Percentiles rank a stretch among this genome's conserved stretches.
phyloP scores from a whole-genome alignment of 2,113 vertebrate genomes.

The Herpetotheres cachinnans region DNA sequence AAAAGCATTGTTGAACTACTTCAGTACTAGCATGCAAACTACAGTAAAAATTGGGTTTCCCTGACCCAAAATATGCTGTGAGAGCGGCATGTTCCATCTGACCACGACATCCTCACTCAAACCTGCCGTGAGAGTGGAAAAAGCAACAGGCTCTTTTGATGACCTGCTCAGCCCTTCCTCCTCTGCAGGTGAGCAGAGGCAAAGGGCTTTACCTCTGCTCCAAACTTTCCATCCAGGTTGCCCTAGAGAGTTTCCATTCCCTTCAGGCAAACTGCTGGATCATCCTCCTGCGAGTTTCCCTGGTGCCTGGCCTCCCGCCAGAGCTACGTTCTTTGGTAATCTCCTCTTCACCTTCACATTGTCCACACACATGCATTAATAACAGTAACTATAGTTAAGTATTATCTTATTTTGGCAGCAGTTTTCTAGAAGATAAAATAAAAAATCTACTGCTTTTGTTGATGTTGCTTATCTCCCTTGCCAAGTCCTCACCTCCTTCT shows the following conservation, averaged over 20 bases:
- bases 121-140: not conserved
- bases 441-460: not conserved
- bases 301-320: not conserved
- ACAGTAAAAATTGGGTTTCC: not conserved
- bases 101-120: accelerated
- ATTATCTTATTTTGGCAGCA: constrained; percentile 28
- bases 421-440: not conserved
- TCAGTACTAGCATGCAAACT: not conserved
- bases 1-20: not conserved
- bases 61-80: not conserved
- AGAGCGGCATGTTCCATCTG: not conserved
- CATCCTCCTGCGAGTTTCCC: accelerated
- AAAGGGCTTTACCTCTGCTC: not conserved
- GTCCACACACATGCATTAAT: not conserved
- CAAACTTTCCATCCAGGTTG: not conserved
- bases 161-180: not conserved
- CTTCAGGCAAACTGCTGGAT: not conserved
- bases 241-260: not conserved
- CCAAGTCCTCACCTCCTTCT: not conserved
- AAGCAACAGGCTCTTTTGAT: not conserved
- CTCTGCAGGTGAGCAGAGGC: not conserved
- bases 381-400: not conserved
- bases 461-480: not conserved
- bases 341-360: not conserved
- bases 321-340: not conserved